Evolutionary conservation across 2,113 vertebrate species (phyloP).

Genomic region (Ellobius talpinus): DNA sequence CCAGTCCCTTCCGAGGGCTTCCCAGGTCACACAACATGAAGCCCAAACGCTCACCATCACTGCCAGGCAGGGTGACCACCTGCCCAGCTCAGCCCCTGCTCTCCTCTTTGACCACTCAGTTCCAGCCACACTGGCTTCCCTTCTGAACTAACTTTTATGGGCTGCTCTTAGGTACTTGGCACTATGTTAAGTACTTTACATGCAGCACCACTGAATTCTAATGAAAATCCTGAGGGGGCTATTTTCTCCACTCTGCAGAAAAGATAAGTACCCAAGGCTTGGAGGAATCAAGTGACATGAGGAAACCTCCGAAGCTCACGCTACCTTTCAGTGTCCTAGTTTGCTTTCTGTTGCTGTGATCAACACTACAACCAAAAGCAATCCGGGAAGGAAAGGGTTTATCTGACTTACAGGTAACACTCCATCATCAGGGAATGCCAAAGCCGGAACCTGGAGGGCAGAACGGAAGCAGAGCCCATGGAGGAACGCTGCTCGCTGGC

Average conservation of each 20-base stretch:
- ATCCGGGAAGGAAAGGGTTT: neutral
- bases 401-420: neutral
- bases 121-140: neutral
- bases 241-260: neutral
- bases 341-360: neutral
- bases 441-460: neutral
- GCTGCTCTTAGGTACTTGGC: neutral
- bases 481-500: neutral
- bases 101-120: neutral
- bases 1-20: neutral
- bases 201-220: neutral
- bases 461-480: neutral
- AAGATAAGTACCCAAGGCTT: too few species aligned
- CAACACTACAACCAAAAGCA: neutral
- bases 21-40: neutral
- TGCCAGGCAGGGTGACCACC: neutral
- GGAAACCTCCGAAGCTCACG: neutral
- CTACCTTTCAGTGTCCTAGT: neutral
- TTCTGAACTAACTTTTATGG: neutral
- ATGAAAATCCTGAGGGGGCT: neutral
- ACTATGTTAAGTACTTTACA: neutral
- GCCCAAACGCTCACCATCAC: neutral
- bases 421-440: neutral
- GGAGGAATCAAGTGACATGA: fast-evolving
- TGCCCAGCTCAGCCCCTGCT: neutral